phyloP scores from a whole-genome alignment of 2,113 vertebrate genomes.

The Laticauda laticaudata region DNA sequence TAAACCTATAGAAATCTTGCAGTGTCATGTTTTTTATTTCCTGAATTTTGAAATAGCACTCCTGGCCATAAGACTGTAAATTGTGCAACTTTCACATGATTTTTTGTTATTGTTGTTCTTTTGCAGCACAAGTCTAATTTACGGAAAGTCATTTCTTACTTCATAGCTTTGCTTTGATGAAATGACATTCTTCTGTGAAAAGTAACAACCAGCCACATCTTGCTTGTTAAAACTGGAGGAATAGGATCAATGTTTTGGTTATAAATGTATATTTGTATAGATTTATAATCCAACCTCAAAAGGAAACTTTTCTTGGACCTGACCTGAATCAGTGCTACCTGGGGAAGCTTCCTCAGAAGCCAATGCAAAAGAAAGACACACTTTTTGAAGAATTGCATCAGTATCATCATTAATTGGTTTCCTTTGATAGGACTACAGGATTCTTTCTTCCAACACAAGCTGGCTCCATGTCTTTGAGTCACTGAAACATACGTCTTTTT shows the following conservation, averaged over 20 bases:
- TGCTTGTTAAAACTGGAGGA: neutral
- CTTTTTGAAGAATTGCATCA: neutral
- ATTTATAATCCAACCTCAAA: neutral
- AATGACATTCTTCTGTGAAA: slow-evolving; percentile 38
- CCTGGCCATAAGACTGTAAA: neutral
- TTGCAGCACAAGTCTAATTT: slow-evolving; percentile 31
- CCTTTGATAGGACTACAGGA: neutral
- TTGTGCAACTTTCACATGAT: slow-evolving; percentile 33
- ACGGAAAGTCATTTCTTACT: slow-evolving; percentile 51
- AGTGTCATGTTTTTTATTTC: neutral
- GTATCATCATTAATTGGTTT: neutral
- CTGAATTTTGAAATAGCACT: neutral
- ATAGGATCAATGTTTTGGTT: neutral
- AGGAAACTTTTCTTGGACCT: neutral
- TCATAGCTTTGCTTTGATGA: slow-evolving; percentile 45
- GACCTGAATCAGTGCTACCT: neutral
- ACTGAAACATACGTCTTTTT: neutral
- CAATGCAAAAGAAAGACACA: neutral
- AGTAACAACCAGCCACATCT: slow-evolving; percentile 1
- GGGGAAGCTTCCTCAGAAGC: neutral
- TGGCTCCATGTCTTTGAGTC: neutral
- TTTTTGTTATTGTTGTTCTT: slow-evolving; percentile 37
- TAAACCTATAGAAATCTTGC: neutral
- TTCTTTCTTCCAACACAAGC: neutral
- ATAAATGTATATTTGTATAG: neutral